Conservation (phyloP, 2,113 vertebrate genomes). For the Nestor notabilis region DNA sequence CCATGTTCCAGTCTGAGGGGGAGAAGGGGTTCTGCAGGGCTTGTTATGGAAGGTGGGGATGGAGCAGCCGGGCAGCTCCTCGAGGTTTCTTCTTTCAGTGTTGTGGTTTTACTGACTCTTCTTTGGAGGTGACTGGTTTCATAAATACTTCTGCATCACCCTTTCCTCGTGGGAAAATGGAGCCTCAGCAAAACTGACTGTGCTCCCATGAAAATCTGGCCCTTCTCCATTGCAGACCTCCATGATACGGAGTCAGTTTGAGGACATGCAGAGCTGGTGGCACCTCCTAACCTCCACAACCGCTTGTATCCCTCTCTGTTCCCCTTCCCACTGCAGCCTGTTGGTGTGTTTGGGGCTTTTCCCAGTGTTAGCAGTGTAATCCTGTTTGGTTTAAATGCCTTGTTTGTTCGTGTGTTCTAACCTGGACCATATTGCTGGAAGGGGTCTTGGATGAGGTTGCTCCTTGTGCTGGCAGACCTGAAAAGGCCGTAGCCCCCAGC, state of each 20-base stretch:
- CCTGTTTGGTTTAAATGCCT: neutral
- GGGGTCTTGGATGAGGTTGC: neutral
- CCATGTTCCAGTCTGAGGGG: too few species aligned
- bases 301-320: neutral
- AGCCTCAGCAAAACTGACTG: neutral
- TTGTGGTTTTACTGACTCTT: neutral
- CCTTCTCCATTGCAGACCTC: neutral
- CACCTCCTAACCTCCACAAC: neutral
- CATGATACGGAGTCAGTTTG: neutral
- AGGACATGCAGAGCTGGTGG: neutral
- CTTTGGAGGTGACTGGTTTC: neutral
- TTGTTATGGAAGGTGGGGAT: neutral
- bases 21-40: neutral
- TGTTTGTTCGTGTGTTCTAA: neutral
- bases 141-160: conserved; percentile 14
- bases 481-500: neutral
- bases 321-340: neutral
- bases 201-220: neutral
- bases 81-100: neutral
- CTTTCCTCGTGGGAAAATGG: neutral
- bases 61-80: neutral
- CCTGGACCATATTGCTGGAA: neutral
- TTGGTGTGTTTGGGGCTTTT: neutral
- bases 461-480: neutral
- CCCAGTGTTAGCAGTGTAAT: neutral